Base-by-base conservation (phyloP, 2,888 invertebrate genomes). In the Drosophila phalerata region DNA sequence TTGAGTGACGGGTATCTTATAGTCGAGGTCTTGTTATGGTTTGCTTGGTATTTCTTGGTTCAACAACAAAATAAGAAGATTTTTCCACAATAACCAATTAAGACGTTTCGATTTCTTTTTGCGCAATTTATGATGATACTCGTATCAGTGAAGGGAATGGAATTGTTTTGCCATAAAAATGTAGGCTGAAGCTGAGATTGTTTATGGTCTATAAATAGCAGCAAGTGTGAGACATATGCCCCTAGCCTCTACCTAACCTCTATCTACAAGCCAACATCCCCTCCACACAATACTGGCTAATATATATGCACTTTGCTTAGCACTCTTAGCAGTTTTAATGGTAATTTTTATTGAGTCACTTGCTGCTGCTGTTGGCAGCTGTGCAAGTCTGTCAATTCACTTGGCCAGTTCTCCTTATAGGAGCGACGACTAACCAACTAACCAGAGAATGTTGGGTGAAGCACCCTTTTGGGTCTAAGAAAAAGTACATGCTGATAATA, bases 311-410 rank as follows among this genome's bases (percentile, higher is more conserved):
- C 28, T 68, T 66, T 81, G 79, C 49, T 69, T 69, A 76, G 69
- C 60, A 52, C 64, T 78, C 40, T 79, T 63, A 63, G 53, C 60
- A 51, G 34, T 69, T 73, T 71, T 82, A 67, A 88, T 83, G 77
- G 73, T 47, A 56, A 32, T 64, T 70, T 70, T 73, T 70, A 79
- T 85, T 84, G 88, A 84, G 75, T 84, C 84, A 84, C 80, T 74
- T 69, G 51, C 42, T 37, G 65, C 45, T 62, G 28, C 51, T 61
- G 64, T 61, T 55, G 57, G 63, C 68, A 72, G 74, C 85, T 81
- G 80, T 37, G 62, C 30, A 8, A 70, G 48, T 37, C 72, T 40
- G 76, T 71, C 79, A 80, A 80, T 49, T 79, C 77, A 77, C 47
- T 52, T n/a, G 13, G 43, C 56, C 63, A 58, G 40, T 57, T 56